Conservation (phyloP, 2,797 vertebrate genomes). For the Spizella passerina region DNA sequence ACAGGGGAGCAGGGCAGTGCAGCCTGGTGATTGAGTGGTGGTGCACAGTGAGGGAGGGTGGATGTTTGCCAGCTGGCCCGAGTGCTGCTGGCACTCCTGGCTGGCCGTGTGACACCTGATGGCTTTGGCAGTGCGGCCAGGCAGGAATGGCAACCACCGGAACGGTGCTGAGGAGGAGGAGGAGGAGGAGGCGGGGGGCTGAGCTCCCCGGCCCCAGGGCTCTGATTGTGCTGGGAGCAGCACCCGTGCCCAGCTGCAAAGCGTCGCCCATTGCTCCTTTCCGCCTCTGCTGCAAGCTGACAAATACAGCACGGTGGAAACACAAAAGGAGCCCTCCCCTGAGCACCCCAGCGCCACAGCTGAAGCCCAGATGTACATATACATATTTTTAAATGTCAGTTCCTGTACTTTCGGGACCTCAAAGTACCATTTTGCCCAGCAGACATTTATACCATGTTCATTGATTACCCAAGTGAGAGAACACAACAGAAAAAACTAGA, state of each 20-base stretch:
- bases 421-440: constrained; percentile 54
- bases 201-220: rapidly evolving
- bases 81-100: background rate
- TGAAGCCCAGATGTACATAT: background rate
- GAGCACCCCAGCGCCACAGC: background rate
- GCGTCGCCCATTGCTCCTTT: background rate
- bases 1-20: background rate
- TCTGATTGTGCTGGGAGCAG: background rate
- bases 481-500: background rate
- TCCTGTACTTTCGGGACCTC: constrained; percentile 25
- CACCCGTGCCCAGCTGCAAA: background rate
- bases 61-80: background rate
- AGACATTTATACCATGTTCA: constrained; percentile 41
- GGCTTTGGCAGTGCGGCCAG: background rate
- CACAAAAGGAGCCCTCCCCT: background rate
- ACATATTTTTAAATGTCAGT: background rate
- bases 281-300: background rate
- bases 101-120: background rate
- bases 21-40: background rate
- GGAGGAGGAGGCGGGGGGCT: background rate
- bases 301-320: background rate
- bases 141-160: background rate
- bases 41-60: background rate
- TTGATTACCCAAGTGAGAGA: constrained; percentile 57
- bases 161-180: background rate